Percentiles rank a stretch among this genome's conserved stretches.
Conservation (phyloP, 2,888 invertebrate genomes). For the Patella caerulea region DNA sequence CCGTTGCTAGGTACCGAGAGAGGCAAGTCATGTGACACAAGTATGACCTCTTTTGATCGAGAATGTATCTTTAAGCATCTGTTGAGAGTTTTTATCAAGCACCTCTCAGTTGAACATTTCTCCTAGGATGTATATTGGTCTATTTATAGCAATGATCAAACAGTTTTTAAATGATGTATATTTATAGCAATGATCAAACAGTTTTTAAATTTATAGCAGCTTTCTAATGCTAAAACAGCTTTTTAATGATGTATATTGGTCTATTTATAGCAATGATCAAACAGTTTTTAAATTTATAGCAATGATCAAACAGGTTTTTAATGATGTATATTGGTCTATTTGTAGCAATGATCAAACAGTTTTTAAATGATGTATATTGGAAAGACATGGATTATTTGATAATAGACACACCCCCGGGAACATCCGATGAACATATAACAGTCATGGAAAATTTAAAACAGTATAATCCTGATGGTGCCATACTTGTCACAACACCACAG, state of each 20-base stretch:
- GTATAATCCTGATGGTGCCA: constrained; percentile 78
- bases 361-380: constrained; percentile 96
- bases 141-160: background rate
- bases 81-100: too few relatives aligned
- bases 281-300: background rate
- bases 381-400: constrained; percentile 89
- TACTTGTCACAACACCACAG: constrained; percentile 96
- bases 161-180: too few relatives aligned
- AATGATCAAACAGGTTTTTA: too few relatives aligned
- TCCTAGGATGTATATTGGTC: background rate
- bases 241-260: background rate
- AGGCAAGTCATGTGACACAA: too few relatives aligned
- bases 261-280: background rate
- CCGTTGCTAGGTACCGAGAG: too few relatives aligned
- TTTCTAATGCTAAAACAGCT: constrained; percentile 82
- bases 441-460: constrained; percentile 81
- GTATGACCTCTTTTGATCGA: too few relatives aligned
- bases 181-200: too few relatives aligned
- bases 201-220: too few relatives aligned
- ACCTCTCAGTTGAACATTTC: too few relatives aligned
- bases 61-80: too few relatives aligned
- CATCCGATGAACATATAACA: constrained; percentile 94
- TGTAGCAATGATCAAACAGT: constrained; percentile 91
- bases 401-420: constrained; percentile 96
- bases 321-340: constrained; percentile 3